Conservation (phyloP, 2,888 invertebrate species). For the Chrysolina haemoptera region DNA sequence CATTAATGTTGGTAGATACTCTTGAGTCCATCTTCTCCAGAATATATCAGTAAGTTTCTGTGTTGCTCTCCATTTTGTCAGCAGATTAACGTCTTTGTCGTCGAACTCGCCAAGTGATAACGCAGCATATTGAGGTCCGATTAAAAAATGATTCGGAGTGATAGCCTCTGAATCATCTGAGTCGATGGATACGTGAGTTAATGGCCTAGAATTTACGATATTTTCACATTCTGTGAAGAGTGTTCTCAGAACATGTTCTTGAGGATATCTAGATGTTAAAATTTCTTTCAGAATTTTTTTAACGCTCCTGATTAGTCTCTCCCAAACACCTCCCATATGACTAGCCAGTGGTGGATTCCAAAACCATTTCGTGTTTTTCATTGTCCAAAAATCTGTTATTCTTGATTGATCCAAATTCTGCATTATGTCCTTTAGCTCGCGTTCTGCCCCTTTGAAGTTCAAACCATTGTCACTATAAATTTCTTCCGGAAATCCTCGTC, state of each 20-base stretch:
- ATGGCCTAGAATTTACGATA: neutral
- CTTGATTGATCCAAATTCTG: neutral
- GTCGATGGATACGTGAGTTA: constrained; percentile 20
- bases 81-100: neutral
- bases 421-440: neutral
- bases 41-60: constrained; percentile 8
- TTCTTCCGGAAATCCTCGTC: constrained; percentile 23
- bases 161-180: constrained; percentile 18
- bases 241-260: neutral
- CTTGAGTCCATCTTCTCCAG: neutral
- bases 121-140: constrained; percentile 7
- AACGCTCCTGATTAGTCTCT: neutral
- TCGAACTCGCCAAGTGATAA: neutral
- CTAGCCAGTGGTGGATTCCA: neutral
- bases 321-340: constrained; percentile 12
- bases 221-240: constrained; percentile 8
- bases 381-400: neutral
- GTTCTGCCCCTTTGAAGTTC: constrained; percentile 30
- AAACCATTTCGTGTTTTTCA: neutral
- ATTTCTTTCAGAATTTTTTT: constrained; percentile 8
- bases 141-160: constrained; percentile 21
- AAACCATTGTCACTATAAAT: constrained; percentile 32
- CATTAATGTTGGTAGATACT: neutral
- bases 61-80: constrained; percentile 25
- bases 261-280: neutral